phyloP scores from a whole-genome alignment of 1,140 invertebrate genomes.

The Oryctes rhinoceros region DNA sequence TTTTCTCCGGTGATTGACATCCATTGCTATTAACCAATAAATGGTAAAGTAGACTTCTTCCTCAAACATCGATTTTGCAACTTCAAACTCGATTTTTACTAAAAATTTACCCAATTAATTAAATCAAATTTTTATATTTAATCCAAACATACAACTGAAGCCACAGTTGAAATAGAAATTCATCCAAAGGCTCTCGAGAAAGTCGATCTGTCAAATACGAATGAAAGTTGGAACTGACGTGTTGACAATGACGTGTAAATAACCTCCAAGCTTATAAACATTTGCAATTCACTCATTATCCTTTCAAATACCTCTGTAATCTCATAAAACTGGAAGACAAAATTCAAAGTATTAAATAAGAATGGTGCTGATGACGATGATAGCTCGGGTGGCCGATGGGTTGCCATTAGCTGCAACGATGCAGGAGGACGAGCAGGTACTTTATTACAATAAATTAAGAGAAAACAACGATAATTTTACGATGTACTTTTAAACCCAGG shows the following conservation, averaged over 20 bases:
- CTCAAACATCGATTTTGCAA: too few relatives aligned
- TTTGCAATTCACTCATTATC: conserved; percentile 37
- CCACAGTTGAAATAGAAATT: too few relatives aligned
- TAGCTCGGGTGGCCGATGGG: conserved; percentile 93
- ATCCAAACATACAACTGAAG: too few relatives aligned
- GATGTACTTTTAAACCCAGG: conserved; percentile 68
- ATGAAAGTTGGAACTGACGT: conserved; percentile 41
- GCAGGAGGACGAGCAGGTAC: conserved; percentile 97
- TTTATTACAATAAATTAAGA: conserved; percentile 46
- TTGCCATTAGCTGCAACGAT: conserved; percentile 95
- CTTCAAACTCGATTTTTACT: too few relatives aligned
- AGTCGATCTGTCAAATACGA: neutral
- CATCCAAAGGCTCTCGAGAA: too few relatives aligned
- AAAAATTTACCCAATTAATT: too few relatives aligned
- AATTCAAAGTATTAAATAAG: conserved; percentile 55
- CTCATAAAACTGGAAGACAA: neutral
- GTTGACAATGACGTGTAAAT: conserved; percentile 48
- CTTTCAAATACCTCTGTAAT: neutral
- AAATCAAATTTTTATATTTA: too few relatives aligned
- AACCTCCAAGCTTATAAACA: conserved; percentile 42
- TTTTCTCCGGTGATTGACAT: too few relatives aligned
- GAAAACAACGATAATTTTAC: conserved; percentile 44
- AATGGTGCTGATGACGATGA: conserved; percentile 98
- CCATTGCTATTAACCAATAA: too few relatives aligned
- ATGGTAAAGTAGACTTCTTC: too few relatives aligned